Evolutionary conservation across 1,140 invertebrate species (phyloP).

Genomic region (Prorops nasuta): DNA sequence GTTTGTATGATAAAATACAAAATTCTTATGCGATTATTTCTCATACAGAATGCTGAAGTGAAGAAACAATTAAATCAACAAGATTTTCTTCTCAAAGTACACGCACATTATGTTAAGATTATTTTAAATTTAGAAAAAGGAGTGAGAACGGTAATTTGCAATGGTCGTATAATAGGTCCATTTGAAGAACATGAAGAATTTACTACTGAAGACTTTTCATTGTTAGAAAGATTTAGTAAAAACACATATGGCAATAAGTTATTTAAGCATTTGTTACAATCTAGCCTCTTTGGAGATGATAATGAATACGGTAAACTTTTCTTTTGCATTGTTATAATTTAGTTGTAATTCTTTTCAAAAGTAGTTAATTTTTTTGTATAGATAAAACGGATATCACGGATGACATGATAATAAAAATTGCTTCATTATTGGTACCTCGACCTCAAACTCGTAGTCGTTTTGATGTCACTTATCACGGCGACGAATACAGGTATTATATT

Average conservation of each 20-base stretch:
- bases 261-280: conserved; percentile 62
- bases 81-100: conserved; percentile 52
- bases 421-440: conserved; percentile 67
- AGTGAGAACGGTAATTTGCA: conserved; percentile 74
- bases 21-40: too few species aligned
- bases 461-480: conserved; percentile 64
- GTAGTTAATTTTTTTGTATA: conserved; percentile 32
- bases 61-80: conserved; percentile 36
- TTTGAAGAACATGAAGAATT: conserved; percentile 76
- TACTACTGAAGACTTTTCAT: conserved; percentile 84
- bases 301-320: conserved; percentile 48
- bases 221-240: conserved; percentile 81
- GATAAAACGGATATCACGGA: conserved; percentile 55
- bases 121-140: conserved; percentile 58
- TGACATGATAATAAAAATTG: conserved; percentile 71
- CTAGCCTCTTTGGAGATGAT: conserved; percentile 47
- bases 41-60: conserved; percentile 20
- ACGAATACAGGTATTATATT: conserved; percentile 60
- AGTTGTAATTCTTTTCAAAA: conserved; percentile 8
- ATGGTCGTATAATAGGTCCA: conserved; percentile 90
- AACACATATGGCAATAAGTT: conserved; percentile 79
- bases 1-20: too few species aligned
- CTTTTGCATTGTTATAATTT: conserved; percentile 15
- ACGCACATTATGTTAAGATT: conserved; percentile 55
- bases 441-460: conserved; percentile 68